Percentiles rank a stretch among this genome's conserved stretches.
Evolutionary conservation across 2,113 vertebrate genomes (phyloP).

Genomic region (Callorhinus ursinus): DNA sequence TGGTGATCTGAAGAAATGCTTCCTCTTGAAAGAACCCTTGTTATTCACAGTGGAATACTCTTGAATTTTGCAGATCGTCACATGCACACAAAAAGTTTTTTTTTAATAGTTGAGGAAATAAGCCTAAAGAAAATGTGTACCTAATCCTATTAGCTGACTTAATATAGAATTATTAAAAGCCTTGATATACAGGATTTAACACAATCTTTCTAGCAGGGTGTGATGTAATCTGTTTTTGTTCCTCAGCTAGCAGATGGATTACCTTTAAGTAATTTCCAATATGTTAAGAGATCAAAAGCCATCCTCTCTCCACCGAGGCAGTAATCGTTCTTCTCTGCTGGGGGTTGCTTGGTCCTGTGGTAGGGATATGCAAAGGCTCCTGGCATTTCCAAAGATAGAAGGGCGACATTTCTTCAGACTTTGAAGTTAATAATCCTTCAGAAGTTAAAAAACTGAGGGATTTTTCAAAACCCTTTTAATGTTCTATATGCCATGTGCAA

Average conservation of each 20-base stretch:
- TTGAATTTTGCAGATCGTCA: slow-evolving; percentile 83
- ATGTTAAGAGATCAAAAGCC: slow-evolving; percentile 96
- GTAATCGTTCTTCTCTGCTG: slow-evolving; percentile 93
- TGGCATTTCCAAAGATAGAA: slow-evolving; percentile 98
- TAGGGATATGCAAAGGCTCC: slow-evolving; percentile 93
- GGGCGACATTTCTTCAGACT: slow-evolving; percentile 96
- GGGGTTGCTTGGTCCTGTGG: slow-evolving; percentile 86
- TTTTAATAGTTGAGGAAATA: slow-evolving; percentile 85
- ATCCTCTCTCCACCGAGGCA: slow-evolving; percentile 87
- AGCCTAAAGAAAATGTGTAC: slow-evolving; percentile 86
- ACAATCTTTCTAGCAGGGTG: slow-evolving; percentile 91
- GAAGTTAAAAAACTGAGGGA: slow-evolving; percentile 90
- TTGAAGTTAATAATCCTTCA: slow-evolving; percentile 99
- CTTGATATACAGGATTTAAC: slow-evolving; percentile 89
- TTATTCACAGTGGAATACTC: slow-evolving; percentile 78
- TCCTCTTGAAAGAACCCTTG: slow-evolving; percentile 76
- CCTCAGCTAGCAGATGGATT: slow-evolving; percentile 91
- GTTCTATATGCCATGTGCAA: slow-evolving; percentile 86
- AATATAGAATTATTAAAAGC: slow-evolving; percentile 91
- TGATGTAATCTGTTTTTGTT: slow-evolving; percentile 95
- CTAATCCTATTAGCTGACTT: slow-evolving; percentile 93
- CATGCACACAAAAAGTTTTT: slow-evolving; percentile 73
- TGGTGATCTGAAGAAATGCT: slow-evolving; percentile 75
- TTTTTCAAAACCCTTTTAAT: slow-evolving; percentile 87
- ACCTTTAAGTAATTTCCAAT: slow-evolving; percentile 97